phyloP scores from a whole-genome alignment of 2,888 invertebrate species.

The Tillus elongatus region DNA sequence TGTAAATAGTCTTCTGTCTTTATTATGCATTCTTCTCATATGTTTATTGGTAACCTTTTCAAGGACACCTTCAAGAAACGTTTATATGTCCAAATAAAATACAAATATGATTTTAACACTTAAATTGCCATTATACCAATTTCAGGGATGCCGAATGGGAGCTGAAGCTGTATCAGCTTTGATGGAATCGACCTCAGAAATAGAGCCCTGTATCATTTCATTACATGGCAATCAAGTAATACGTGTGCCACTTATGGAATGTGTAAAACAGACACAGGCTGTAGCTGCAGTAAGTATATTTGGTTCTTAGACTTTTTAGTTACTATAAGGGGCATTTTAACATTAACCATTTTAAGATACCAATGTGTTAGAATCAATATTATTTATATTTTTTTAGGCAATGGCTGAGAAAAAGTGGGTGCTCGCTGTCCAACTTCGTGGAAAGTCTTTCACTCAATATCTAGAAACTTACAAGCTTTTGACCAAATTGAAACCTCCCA shows the following conservation, averaged over 20 bases:
- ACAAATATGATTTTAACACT: no score
- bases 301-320: no score
- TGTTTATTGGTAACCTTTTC: no score
- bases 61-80: no score
- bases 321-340: no score
- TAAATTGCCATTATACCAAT: no score
- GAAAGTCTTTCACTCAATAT: conserved; percentile 88
- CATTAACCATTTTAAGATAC: no score
- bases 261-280: conserved; percentile 89
- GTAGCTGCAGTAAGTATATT: conserved; percentile 63
- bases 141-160: conserved; percentile 95
- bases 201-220: conserved; percentile 86
- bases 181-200: conserved; percentile 86
- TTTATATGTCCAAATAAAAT: no score
- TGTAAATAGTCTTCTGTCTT: no score
- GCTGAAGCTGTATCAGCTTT: conserved; percentile 97
- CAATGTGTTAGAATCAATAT: no score
- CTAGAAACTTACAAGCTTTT: conserved; percentile 93
- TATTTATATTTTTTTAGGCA: conserved; percentile 55
- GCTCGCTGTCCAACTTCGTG: conserved; percentile 86
- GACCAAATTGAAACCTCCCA: conserved; percentile 87
- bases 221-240: conserved; percentile 97
- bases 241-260: conserved; percentile 92
- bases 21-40: no score
- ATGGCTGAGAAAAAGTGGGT: conserved; percentile 95